These are phyloP conservation scores for Chlorodrepanis virens DNA, from an alignment of 2,113 vertebrate species.

Conservation along the genomic window DNA sequence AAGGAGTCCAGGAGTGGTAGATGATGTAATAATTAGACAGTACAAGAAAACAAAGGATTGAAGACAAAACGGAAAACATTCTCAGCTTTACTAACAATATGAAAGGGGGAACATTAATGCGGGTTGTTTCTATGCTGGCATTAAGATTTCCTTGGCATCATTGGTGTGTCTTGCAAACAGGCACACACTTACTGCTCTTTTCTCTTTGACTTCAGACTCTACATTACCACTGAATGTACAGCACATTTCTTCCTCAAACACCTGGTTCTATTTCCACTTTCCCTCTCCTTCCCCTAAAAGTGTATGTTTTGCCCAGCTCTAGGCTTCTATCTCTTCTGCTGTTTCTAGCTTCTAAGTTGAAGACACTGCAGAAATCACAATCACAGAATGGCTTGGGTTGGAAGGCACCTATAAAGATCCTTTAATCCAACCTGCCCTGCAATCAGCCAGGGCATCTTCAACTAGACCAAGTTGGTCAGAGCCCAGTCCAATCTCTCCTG, in stretches of 20 bases:
- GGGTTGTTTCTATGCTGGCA: background rate
- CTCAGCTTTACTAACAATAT: background rate
- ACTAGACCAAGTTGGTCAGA: background rate
- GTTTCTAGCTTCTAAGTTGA: background rate
- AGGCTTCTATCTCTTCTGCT: background rate
- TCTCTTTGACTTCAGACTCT: background rate
- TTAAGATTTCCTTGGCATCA: background rate
- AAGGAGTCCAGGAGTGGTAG: background rate
- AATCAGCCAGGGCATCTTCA: background rate
- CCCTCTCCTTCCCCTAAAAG: background rate
- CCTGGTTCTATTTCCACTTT: background rate
- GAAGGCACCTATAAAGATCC: background rate
- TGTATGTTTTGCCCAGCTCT: background rate
- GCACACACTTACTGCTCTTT: fast-evolving
- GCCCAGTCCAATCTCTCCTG: background rate
- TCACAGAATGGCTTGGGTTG: background rate
- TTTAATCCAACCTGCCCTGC: background rate
- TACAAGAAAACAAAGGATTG: background rate
- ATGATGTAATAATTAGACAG: background rate
- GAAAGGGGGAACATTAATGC: background rate
- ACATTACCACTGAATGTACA: background rate
- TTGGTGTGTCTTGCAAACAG: background rate
- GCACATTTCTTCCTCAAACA: fast-evolving
- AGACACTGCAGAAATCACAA: background rate
- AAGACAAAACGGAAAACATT: background rate